A percentile compares a stretch with the other conserved stretches of the same genome.
Conservation (phyloP, 1,140 invertebrate genomes). For the Tenebrio molitor region DNA sequence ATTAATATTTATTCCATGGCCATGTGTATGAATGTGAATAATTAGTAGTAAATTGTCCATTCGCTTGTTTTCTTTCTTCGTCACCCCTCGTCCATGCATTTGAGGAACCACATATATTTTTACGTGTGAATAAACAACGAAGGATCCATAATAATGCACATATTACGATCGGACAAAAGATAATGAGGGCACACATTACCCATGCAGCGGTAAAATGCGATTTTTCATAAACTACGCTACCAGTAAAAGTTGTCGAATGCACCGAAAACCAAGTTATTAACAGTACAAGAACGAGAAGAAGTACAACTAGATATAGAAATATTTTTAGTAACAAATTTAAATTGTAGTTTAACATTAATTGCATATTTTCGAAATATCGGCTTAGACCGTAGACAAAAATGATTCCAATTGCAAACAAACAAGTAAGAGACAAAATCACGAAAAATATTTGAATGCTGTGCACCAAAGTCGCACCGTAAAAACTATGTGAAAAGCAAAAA, state of each 20-base stretch:
- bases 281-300: background rate
- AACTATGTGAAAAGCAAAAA: conserved; percentile 18
- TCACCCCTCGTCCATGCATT: background rate
- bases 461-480: background rate
- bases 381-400: conserved; percentile 36
- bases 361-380: conserved; percentile 26
- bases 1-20: background rate
- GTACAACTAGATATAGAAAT: background rate
- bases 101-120: background rate
- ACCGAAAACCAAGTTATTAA: background rate
- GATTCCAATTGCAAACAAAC: conserved; percentile 12
- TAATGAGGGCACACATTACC: background rate
- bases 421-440: conserved; percentile 8
- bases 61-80: background rate
- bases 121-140: background rate
- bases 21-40: background rate
- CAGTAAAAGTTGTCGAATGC: background rate
- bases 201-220: background rate
- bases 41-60: conserved; percentile 3
- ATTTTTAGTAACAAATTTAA: background rate
- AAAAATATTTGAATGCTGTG: conserved; percentile 3
- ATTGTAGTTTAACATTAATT: background rate
- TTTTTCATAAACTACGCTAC: background rate
- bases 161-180: background rate
- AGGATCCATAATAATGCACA: background rate